These are phyloP conservation scores for Oncorhynchus gorbuscha DNA, from an alignment of 2,113 vertebrate species.

Conservation along the genomic window DNA sequence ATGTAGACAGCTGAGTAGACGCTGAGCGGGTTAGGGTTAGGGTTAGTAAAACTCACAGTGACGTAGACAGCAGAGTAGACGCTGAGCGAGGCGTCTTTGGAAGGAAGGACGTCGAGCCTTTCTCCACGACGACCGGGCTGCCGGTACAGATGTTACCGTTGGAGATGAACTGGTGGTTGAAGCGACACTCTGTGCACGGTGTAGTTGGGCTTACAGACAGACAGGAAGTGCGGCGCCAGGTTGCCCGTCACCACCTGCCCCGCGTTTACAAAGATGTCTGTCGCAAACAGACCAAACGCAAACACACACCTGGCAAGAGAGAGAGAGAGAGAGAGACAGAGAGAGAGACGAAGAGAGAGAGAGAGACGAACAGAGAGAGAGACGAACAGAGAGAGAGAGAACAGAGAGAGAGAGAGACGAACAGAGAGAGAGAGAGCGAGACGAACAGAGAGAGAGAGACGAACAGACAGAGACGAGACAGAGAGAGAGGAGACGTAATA, in stretches of 20 bases:
- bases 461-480: too few relatives aligned
- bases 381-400: too few relatives aligned
- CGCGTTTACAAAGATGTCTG: conserved; percentile 97
- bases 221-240: conserved; percentile 93
- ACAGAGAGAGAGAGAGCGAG: conserved; percentile 4
- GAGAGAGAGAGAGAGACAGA: too few relatives aligned
- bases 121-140: conserved; percentile 83
- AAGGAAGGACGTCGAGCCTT: conserved; percentile 93
- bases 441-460: background rate
- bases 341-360: background rate
- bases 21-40: too few relatives aligned
- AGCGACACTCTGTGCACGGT: conserved; percentile 86
- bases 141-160: conserved; percentile 94
- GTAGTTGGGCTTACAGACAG: conserved; percentile 96
- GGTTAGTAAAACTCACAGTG: too few relatives aligned
- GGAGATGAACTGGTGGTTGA: conserved; percentile 87
- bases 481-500: too few relatives aligned
- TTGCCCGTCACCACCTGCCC: conserved; percentile 96
- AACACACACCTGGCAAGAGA: conserved; percentile 99
- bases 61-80: conserved; percentile 96
- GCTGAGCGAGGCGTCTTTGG: conserved; percentile 95
- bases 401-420: background rate
- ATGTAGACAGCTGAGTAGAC: too few relatives aligned
- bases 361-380: too few relatives aligned
- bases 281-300: conserved; percentile 97